Conservation (phyloP, 2,888 invertebrate species). For the Sturmia bella region DNA sequence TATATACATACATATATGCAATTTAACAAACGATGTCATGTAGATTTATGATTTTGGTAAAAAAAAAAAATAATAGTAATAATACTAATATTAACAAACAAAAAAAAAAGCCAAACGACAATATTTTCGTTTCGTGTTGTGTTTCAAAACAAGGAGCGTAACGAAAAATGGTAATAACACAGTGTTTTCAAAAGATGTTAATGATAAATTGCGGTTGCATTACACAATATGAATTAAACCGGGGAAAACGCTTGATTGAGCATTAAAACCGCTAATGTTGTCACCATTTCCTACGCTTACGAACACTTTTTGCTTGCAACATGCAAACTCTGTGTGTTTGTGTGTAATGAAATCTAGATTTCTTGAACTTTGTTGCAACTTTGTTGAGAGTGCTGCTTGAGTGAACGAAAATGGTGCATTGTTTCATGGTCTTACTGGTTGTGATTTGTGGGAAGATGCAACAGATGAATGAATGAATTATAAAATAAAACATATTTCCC, state of each 20-base stretch:
- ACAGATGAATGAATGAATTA: no score
- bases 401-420: no score
- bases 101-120: slow-evolving; percentile 29
- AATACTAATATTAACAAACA: no score
- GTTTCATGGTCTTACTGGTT: no score
- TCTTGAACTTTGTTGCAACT: slow-evolving; percentile 7
- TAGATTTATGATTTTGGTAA: slow-evolving; percentile 62
- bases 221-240: slow-evolving; percentile 36
- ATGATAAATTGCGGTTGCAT: slow-evolving; percentile 54
- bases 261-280: slow-evolving; percentile 57
- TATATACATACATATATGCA: slow-evolving; percentile 23
- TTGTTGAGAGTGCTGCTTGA: neutral
- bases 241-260: slow-evolving; percentile 55
- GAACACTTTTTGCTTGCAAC: neutral
- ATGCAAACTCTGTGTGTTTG: no score
- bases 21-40: slow-evolving; percentile 66
- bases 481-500: no score
- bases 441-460: no score
- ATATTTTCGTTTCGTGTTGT: slow-evolving; percentile 24
- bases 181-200: slow-evolving; percentile 47
- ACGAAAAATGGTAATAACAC: slow-evolving; percentile 33
- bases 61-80: no score
- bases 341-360: neutral
- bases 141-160: slow-evolving; percentile 56
- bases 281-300: slow-evolving; percentile 47